Evolutionary conservation across 2,113 vertebrate genomes (phyloP).

Genomic region (Lampris incognitus): DNA sequence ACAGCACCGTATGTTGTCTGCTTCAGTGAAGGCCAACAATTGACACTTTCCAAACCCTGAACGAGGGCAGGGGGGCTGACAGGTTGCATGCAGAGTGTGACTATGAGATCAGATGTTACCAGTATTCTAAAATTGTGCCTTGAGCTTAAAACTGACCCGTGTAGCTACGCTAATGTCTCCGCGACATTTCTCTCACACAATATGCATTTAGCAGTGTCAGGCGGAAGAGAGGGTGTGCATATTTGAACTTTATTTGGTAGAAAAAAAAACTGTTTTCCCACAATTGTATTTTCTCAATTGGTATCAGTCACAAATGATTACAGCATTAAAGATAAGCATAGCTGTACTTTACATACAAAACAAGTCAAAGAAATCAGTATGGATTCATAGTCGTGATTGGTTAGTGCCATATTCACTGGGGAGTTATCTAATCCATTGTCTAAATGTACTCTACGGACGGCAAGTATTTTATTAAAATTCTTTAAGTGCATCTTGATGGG

Average conservation of each 20-base stretch:
- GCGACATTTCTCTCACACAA: neutral
- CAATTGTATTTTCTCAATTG: constrained; percentile 56
- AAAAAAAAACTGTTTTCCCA: constrained; percentile 67
- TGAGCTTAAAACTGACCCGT: too few species aligned
- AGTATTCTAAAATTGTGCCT: neutral
- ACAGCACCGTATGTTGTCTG: neutral
- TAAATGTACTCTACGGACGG: constrained; percentile 2
- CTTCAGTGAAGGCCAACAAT: neutral
- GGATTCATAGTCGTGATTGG: constrained; percentile 15
- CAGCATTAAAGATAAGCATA: constrained; percentile 21
- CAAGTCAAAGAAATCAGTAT: constrained; percentile 29
- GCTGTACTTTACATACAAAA: constrained; percentile 41
- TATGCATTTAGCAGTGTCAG: neutral
- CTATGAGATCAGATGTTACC: too few species aligned
- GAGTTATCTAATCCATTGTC: constrained; percentile 25
- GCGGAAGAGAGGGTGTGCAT: neutral
- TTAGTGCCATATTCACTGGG: neutral
- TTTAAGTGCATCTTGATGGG: constrained; percentile 67
- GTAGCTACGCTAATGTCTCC: neutral
- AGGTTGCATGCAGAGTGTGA: neutral
- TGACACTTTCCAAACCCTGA: neutral
- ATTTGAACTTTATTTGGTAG: constrained; percentile 41
- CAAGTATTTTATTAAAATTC: constrained; percentile 12
- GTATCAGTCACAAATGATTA: constrained; percentile 46
- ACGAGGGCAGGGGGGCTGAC: neutral